phyloP scores from a whole-genome alignment of 1,140 invertebrate genomes.

The Anoplolepis gracilipes region DNA sequence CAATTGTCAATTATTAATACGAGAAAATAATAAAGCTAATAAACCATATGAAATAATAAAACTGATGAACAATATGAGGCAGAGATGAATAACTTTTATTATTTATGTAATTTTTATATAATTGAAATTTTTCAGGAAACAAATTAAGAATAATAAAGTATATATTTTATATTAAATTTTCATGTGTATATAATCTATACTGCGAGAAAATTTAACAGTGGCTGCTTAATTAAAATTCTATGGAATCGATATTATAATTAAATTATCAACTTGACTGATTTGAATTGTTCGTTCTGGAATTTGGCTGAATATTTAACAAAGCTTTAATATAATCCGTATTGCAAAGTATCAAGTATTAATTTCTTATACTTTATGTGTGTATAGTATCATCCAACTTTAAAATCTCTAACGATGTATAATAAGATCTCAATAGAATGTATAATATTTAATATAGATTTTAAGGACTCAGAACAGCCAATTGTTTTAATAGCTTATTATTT shows the following conservation, averaged over 20 bases:
- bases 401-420: neutral
- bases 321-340: neutral
- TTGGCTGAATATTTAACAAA: neutral
- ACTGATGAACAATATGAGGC: too few relatives aligned
- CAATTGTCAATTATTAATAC: too few relatives aligned
- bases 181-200: neutral
- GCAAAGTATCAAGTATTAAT: neutral
- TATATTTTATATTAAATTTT: neutral
- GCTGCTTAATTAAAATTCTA: conserved; percentile 4
- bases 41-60: too few relatives aligned
- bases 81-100: too few relatives aligned
- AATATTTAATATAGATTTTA: neutral
- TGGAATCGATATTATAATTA: neutral
- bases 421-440: too few relatives aligned
- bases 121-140: neutral
- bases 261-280: neutral
- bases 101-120: too few relatives aligned
- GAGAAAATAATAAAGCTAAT: too few relatives aligned
- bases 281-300: neutral
- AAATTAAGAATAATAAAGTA: neutral
- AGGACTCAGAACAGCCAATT: too few relatives aligned
- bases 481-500: neutral
- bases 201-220: neutral
- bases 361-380: neutral
- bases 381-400: too few relatives aligned